Conservation (phyloP, 2,797 vertebrate species). For the Gymnothorax javanicus region DNA sequence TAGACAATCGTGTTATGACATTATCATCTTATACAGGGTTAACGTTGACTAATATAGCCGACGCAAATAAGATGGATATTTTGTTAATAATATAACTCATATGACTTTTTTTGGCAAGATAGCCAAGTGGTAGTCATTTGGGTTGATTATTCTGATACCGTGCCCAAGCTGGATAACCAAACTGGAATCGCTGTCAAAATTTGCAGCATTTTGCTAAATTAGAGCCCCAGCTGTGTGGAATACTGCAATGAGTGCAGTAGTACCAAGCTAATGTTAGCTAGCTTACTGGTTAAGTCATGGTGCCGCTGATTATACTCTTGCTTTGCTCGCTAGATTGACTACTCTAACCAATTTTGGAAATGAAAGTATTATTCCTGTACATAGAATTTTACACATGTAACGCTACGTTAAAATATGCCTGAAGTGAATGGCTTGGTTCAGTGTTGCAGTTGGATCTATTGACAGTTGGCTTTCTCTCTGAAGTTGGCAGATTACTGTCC, state of each 20-base stretch:
- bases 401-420: no score
- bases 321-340: no score
- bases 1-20: neutral
- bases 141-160: neutral
- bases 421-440: neutral
- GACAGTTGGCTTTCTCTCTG: neutral
- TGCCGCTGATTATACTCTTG: no score
- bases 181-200: neutral
- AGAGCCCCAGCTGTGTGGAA: neutral
- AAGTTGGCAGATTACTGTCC: neutral
- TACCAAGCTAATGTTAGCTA: neutral
- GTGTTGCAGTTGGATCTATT: neutral
- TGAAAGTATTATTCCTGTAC: no score
- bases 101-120: neutral
- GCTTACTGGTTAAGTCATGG: no score
- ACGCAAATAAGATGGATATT: neutral
- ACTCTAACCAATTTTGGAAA: no score
- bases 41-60: neutral
- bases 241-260: neutral
- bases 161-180: neutral
- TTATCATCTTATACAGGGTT: neutral
- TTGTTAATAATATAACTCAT: neutral
- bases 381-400: no score
- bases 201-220: no score
- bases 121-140: neutral